Percentiles rank a stretch among this genome's conserved stretches.
phyloP scores from a whole-genome alignment of 2,797 vertebrate genomes.

The Lophius americanus region DNA sequence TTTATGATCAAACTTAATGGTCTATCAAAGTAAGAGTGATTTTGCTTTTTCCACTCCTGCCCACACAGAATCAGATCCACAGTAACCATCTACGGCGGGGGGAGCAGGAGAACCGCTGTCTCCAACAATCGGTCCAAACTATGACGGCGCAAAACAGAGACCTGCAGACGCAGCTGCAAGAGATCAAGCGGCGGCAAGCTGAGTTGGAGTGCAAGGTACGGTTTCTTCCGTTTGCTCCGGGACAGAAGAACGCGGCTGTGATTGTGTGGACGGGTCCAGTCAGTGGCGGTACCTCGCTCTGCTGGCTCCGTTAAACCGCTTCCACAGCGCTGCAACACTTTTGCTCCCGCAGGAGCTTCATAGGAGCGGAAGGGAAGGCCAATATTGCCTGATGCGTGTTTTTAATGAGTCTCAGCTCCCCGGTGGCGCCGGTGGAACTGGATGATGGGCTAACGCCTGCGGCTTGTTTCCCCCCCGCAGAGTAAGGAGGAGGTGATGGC shows the following conservation, averaged over 20 bases:
- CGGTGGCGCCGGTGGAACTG: neutral
- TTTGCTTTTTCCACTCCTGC: neutral
- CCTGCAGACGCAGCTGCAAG: slow-evolving; percentile 86
- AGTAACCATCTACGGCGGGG: slow-evolving; percentile 92
- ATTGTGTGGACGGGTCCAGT: slow-evolving; percentile 37
- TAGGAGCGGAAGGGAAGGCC: neutral
- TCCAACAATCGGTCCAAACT: slow-evolving; percentile 86
- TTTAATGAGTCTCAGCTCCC: neutral
- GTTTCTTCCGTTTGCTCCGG: neutral
- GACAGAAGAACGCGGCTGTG: neutral
- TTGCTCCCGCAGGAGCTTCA: neutral
- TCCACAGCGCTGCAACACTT: neutral
- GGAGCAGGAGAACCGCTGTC: slow-evolving; percentile 85
- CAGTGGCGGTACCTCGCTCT: slow-evolving; percentile 14
- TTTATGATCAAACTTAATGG: neutral
- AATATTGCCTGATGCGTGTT: neutral
- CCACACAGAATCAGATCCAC: slow-evolving; percentile 92
- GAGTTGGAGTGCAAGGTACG: slow-evolving; percentile 97
- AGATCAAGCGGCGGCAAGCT: slow-evolving; percentile 91
- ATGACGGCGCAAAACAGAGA: slow-evolving; percentile 92
- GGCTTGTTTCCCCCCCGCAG: slow-evolving; percentile 71
- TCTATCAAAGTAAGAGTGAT: neutral
- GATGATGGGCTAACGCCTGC: neutral
- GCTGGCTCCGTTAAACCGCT: slow-evolving; percentile 14
- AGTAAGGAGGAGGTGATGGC: slow-evolving; percentile 99